These are phyloP conservation scores for Ypsolopha scabrella DNA, from an alignment of 2,888 invertebrate genomes.

Conservation along the genomic window DNA sequence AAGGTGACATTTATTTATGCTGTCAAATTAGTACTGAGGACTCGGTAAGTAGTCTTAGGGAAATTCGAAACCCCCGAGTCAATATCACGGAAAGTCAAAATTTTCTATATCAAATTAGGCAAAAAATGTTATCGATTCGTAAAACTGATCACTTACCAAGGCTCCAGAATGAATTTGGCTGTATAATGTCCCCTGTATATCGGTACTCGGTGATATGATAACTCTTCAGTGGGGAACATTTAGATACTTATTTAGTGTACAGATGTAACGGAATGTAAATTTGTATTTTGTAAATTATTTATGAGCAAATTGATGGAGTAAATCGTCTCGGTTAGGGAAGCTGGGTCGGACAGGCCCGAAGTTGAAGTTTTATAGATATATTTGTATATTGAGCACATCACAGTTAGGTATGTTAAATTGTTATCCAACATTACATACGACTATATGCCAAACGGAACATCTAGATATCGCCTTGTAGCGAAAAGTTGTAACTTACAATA, in stretches of 20 bases:
- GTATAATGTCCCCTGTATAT: too few species aligned
- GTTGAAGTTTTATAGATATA: slow-evolving; percentile 13
- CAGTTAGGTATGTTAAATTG: slow-evolving; percentile 5
- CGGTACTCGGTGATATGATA: too few species aligned
- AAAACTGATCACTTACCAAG: too few species aligned
- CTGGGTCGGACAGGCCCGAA: slow-evolving; percentile 17
- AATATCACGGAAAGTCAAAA: too few species aligned
- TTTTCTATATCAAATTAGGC: too few species aligned
- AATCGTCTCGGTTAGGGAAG: slow-evolving; percentile 1
- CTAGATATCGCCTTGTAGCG: not conserved
- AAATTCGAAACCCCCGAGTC: too few species aligned
- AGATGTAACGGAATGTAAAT: slow-evolving; percentile 12
- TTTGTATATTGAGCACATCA: slow-evolving; percentile 22
- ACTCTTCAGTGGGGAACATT: too few species aligned
- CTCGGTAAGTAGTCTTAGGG: too few species aligned
- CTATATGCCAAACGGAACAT: not conserved
- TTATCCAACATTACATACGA: not conserved
- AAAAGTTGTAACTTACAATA: not conserved
- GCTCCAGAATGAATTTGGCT: too few species aligned
- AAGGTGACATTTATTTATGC: too few species aligned
- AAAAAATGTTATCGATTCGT: too few species aligned
- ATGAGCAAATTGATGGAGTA: slow-evolving; percentile 5
- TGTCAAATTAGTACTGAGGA: too few species aligned
- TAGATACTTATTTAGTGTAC: slow-evolving; percentile 2
- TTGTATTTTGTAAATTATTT: slow-evolving; percentile 20